phyloP scores from a whole-genome alignment of 2,113 vertebrate species.

The Hyaena hyaena region DNA sequence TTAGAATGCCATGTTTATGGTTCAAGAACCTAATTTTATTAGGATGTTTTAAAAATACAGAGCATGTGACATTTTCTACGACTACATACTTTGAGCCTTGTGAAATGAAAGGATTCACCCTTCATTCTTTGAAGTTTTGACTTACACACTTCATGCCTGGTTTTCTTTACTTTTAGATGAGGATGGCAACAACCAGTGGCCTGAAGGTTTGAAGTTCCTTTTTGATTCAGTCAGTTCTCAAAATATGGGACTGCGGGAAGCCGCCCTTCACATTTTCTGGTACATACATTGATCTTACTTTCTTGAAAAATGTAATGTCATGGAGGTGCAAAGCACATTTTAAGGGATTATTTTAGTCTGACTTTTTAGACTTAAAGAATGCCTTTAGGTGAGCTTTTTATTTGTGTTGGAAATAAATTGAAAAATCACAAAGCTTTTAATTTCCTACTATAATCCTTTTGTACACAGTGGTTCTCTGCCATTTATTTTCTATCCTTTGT shows the following conservation, averaged over 20 bases:
- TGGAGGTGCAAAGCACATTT: conserved; percentile 14
- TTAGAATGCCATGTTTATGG: neutral
- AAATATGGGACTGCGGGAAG: conserved; percentile 93
- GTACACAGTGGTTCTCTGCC: neutral
- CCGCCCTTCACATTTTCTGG: conserved; percentile 99
- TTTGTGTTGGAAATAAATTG: conserved; percentile 7
- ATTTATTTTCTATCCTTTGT: neutral
- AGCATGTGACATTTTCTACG: neutral
- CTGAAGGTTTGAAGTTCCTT: conserved; percentile 97
- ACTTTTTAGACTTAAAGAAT: neutral
- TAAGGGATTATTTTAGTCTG: conserved; percentile 2
- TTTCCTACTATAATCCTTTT: neutral
- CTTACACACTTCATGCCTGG: neutral
- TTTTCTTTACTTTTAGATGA: conserved; percentile 89
- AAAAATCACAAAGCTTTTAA: neutral
- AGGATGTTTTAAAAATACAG: neutral
- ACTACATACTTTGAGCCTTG: neutral
- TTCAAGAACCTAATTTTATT: neutral
- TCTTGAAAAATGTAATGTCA: neutral
- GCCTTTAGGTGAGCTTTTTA: neutral
- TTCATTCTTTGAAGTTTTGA: neutral
- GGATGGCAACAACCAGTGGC: conserved; percentile 99
- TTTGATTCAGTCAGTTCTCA: conserved; percentile 98
- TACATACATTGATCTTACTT: conserved; percentile 73
- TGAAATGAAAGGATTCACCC: neutral